phyloP scores from a whole-genome alignment of 92 coral and sea anemone genomes.

The Anthopleura xanthogrammica region DNA sequence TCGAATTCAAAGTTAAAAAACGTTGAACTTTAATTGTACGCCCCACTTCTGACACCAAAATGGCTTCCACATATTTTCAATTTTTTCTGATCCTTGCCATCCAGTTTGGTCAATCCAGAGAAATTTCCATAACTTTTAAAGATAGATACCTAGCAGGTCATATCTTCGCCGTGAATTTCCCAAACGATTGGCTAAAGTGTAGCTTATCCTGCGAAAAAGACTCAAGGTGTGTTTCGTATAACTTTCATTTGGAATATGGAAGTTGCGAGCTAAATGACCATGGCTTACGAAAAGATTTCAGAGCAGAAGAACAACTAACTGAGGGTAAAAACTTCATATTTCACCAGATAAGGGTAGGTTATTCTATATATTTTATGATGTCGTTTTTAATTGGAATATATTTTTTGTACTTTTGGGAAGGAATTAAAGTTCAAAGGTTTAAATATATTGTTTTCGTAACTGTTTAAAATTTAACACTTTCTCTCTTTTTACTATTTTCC shows the following conservation, averaged over 20 bases:
- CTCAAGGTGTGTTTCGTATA: conserved; percentile 43
- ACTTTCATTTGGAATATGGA: conserved; percentile 32
- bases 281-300: conserved; percentile 28
- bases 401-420: no score
- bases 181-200: conserved; percentile 55
- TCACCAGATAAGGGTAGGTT: conserved; percentile 58
- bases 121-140: conserved; percentile 11
- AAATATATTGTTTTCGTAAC: no score
- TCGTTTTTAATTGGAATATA: neutral
- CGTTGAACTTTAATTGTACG: neutral
- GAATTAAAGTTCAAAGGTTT: no score
- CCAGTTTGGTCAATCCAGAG: neutral
- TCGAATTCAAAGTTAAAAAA: neutral
- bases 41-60: neutral
- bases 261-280: conserved; percentile 47
- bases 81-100: neutral
- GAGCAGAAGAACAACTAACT: conserved; percentile 24
- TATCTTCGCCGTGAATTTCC: neutral
- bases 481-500: no score
- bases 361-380: neutral
- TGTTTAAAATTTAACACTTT: no score
- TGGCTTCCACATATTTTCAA: neutral
- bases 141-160: conserved; percentile 29
- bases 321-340: conserved; percentile 35
- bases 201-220: conserved; percentile 30